Percentiles rank a stretch among this genome's conserved stretches.
phyloP scores from a whole-genome alignment of 2,888 invertebrate genomes.

The Pyrocoelia pectoralis region DNA sequence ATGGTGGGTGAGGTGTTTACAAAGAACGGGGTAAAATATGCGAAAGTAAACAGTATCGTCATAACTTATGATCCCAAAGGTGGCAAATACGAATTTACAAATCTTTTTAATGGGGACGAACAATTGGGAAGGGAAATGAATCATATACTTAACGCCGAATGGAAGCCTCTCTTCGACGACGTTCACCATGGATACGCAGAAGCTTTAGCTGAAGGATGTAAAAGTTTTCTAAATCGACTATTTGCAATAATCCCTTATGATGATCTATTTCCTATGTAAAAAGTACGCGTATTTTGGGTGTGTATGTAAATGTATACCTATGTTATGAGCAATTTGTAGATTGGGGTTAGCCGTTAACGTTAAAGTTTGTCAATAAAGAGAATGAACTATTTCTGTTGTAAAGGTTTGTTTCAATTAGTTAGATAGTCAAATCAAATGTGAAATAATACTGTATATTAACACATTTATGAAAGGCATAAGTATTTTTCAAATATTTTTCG shows the following conservation, averaged over 20 bases:
- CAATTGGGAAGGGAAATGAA: neutral
- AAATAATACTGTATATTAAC: too few relatives aligned
- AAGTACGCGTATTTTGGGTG: too few relatives aligned
- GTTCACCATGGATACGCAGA: neutral
- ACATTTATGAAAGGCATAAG: too few relatives aligned
- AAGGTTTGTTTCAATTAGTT: too few relatives aligned
- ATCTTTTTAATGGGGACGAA: neutral
- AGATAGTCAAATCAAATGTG: too few relatives aligned
- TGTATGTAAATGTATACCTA: too few relatives aligned
- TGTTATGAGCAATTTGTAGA: too few relatives aligned
- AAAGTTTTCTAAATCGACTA: neutral
- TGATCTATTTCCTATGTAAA: too few relatives aligned
- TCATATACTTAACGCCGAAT: neutral
- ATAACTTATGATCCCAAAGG: neutral
- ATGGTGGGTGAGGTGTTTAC: neutral
- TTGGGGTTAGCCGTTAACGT: too few relatives aligned
- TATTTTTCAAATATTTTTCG: too few relatives aligned
- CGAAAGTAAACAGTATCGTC: neutral
- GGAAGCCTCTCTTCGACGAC: neutral
- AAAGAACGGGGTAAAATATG: neutral
- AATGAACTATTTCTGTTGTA: too few relatives aligned
- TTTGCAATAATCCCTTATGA: neutral
- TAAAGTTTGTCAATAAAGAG: too few relatives aligned
- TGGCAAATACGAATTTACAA: neutral
- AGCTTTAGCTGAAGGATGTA: neutral